A percentile compares a stretch with the other conserved stretches of the same genome.
These are phyloP conservation scores for Trypoxylon attenuatum DNA, from an alignment of 2,888 invertebrate species.

Conservation along the genomic window DNA sequence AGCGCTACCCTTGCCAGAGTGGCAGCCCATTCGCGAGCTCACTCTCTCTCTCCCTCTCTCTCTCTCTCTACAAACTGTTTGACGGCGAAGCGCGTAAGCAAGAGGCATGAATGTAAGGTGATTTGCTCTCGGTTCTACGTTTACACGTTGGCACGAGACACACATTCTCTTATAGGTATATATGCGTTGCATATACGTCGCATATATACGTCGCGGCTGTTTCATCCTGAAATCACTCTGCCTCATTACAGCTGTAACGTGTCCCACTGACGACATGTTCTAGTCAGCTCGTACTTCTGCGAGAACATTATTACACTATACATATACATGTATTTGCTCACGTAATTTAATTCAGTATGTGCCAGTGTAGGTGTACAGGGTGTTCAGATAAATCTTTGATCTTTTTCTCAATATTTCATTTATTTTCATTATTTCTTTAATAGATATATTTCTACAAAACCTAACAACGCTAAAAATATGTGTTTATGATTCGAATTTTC, in stretches of 20 bases:
- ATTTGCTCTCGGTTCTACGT: conserved; percentile 27
- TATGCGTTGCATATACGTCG: no score
- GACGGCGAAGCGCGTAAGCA: conserved; percentile 8
- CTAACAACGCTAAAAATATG: no score
- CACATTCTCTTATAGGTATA: conserved; percentile 26
- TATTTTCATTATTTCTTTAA: no score
- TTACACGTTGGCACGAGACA: conserved; percentile 5
- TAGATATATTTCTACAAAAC: no score
- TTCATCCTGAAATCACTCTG: conserved; percentile 49
- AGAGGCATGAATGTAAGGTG: conserved; percentile 26
- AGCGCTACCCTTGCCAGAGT: no score
- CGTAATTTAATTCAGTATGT: conserved; percentile 58
- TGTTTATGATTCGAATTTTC: no score
- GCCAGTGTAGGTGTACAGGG: no score
- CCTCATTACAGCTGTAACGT: conserved; percentile 56
- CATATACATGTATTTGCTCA: conserved; percentile 58
- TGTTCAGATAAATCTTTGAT: no score
- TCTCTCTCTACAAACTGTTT: neutral
- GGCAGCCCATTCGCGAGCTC: no score
- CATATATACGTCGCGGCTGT: conserved; percentile 17
- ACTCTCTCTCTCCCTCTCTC: no score
- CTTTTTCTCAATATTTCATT: no score
- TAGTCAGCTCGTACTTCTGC: conserved; percentile 44
- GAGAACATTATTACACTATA: conserved; percentile 58
- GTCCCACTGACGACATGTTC: conserved; percentile 48